Percentiles rank a stretch among this genome's conserved stretches.
Conservation (phyloP, 2,888 invertebrate genomes). For the Tridacna gigas region DNA sequence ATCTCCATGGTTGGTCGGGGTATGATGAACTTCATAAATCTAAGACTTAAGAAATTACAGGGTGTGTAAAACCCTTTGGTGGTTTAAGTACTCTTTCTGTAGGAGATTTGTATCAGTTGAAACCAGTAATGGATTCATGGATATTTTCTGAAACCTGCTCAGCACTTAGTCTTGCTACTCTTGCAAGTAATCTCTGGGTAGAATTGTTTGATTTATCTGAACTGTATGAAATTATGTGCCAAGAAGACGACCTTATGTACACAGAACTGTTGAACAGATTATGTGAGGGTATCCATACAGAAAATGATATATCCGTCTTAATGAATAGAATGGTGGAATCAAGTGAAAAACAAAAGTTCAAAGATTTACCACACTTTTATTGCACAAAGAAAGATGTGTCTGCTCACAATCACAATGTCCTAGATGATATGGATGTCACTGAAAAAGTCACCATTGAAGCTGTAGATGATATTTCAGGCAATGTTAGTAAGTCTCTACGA, state of each 20-base stretch:
- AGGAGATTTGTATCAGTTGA: no score
- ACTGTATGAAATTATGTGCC: constrained; percentile 61
- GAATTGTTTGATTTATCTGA: constrained; percentile 60
- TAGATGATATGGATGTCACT: constrained; percentile 19
- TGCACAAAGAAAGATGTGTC: constrained; percentile 34
- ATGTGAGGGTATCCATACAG: constrained; percentile 56
- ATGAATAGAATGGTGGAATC: constrained; percentile 18
- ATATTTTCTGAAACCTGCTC: constrained; percentile 61
- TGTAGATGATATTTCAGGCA: constrained; percentile 53
- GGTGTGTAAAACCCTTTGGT: constrained; percentile 55
- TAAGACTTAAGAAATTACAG: constrained; percentile 62
- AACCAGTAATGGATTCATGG: constrained; percentile 61
- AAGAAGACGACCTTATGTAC: constrained; percentile 62
- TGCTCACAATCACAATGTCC: constrained; percentile 38
- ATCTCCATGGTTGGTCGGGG: constrained; percentile 67
- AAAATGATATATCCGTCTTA: constrained; percentile 45
- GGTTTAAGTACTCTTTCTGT: constrained; percentile 55
- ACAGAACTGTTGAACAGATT: constrained; percentile 63
- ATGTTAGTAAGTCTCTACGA: constrained; percentile 20
- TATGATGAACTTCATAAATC: constrained; percentile 59
- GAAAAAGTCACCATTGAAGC: constrained; percentile 34
- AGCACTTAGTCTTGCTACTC: not conserved
- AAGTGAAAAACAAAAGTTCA: not conserved
- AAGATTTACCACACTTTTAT: constrained; percentile 48
- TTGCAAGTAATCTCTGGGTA: constrained; percentile 59